Evolutionary conservation across 2,888 invertebrate species (phyloP).

Genomic region (Sialis fuliginosa): DNA sequence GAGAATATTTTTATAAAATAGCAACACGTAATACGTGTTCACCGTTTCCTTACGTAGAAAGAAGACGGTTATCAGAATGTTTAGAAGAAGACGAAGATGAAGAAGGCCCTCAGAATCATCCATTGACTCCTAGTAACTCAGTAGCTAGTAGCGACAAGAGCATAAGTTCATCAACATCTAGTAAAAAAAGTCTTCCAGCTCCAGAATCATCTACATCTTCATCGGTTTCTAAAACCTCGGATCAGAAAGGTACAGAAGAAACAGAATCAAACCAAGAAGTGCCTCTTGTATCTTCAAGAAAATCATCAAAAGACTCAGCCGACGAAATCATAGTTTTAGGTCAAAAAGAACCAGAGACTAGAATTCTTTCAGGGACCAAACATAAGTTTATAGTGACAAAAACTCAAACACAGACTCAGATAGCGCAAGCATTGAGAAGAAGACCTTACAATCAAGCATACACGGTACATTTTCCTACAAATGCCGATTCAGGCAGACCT

Average conservation of each 20-base stretch:
- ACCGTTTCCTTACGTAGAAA: constrained; percentile 35
- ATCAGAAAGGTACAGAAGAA: constrained; percentile 19
- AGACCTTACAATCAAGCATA: constrained; percentile 37
- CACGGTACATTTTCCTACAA: constrained; percentile 49
- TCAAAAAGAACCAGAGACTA: neutral
- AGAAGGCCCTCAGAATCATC: constrained; percentile 15
- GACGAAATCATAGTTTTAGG: neutral
- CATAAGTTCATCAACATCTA: constrained; percentile 18
- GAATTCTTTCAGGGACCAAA: constrained; percentile 22
- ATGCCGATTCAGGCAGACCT: constrained; percentile 37
- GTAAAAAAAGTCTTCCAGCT: constrained; percentile 21
- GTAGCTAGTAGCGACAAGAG: constrained; percentile 19
- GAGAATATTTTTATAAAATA: constrained; percentile 51
- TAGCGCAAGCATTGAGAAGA: constrained; percentile 25
- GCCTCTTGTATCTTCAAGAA: neutral
- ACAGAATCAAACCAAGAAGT: neutral
- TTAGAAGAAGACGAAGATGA: constrained; percentile 73
- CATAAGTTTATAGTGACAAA: constrained; percentile 36
- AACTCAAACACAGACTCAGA: constrained; percentile 15
- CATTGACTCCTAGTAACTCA: constrained; percentile 8
- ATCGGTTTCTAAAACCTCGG: constrained; percentile 24
- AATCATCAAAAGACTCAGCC: neutral
- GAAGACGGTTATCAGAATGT: constrained; percentile 61
- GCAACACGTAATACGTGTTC: constrained; percentile 38
- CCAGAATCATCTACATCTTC: constrained; percentile 20